Conservation (phyloP, 2,797 vertebrate species). For the Sarcophilus harrisii region DNA sequence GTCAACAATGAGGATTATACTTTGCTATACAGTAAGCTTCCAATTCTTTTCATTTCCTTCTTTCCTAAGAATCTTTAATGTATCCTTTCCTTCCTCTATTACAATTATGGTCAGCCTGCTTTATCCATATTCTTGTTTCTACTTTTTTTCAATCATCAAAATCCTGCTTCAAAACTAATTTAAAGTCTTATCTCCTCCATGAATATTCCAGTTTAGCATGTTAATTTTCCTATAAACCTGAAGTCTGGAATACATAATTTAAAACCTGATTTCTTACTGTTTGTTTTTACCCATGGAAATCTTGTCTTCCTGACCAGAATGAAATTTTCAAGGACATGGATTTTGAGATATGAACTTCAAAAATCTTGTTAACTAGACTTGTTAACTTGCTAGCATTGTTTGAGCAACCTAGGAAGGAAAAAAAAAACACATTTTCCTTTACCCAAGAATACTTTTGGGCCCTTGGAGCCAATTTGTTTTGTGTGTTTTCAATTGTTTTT, state of each 20-base stretch:
- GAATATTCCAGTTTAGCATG: not conserved
- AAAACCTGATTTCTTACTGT: not conserved
- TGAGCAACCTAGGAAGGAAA: not conserved
- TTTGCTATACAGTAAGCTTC: not conserved
- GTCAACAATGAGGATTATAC: not conserved
- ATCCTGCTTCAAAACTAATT: not conserved
- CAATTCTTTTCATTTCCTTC: not conserved
- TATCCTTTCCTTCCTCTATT: not conserved
- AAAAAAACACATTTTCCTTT: not conserved
- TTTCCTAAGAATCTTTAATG: not conserved
- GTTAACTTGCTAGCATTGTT: not conserved
- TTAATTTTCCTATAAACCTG: not conserved
- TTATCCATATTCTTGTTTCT: not conserved
- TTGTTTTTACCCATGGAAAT: not conserved
- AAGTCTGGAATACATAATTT: not conserved
- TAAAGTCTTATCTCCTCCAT: not conserved
- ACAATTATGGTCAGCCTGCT: not conserved
- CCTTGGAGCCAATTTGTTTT: not conserved
- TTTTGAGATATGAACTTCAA: not conserved
- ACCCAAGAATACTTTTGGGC: constrained; percentile 10
- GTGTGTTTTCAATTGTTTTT: not conserved
- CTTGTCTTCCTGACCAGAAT: not conserved
- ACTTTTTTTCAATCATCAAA: not conserved
- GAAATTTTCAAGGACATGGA: not conserved
- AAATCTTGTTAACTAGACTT: not conserved